These are phyloP conservation scores for Avahi laniger DNA, from an alignment of 2,797 vertebrate species.

Conservation along the genomic window DNA sequence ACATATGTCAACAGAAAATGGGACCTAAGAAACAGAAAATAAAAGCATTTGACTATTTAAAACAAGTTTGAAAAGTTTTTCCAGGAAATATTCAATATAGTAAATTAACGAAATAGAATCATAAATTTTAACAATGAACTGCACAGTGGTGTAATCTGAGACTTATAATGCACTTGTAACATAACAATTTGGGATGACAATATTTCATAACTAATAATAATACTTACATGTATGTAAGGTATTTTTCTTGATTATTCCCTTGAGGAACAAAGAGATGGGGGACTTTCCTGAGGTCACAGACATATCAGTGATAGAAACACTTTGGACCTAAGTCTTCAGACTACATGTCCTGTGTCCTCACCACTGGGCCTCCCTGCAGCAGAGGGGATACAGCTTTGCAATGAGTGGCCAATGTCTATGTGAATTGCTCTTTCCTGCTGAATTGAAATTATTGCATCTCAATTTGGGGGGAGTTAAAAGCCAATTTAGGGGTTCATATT, in stretches of 20 bases:
- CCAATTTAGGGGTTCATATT: not conserved
- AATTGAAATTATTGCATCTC: not conserved
- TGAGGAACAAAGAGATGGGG: not conserved
- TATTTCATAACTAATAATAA: not conserved
- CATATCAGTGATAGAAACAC: not conserved
- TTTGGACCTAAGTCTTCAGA: not conserved
- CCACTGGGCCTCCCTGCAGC: accelerated
- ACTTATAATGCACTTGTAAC: not conserved
- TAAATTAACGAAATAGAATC: conserved; percentile 12
- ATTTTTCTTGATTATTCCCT: not conserved
- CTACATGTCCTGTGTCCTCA: not conserved
- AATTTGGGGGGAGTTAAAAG: not conserved
- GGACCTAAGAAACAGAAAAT: conserved; percentile 15
- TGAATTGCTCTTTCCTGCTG: not conserved
- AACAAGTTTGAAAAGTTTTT: not conserved
- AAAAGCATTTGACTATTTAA: not conserved
- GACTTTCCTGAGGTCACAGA: not conserved
- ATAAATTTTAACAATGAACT: not conserved
- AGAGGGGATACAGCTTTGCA: not conserved
- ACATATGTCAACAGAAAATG: conserved; percentile 35
- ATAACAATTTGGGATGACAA: not conserved
- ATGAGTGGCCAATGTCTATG: not conserved
- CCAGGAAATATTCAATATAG: not conserved
- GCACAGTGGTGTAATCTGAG: not conserved
- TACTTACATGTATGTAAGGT: not conserved